Conservation (phyloP, 2,888 invertebrate species). For the Drosophila quinaria region DNA sequence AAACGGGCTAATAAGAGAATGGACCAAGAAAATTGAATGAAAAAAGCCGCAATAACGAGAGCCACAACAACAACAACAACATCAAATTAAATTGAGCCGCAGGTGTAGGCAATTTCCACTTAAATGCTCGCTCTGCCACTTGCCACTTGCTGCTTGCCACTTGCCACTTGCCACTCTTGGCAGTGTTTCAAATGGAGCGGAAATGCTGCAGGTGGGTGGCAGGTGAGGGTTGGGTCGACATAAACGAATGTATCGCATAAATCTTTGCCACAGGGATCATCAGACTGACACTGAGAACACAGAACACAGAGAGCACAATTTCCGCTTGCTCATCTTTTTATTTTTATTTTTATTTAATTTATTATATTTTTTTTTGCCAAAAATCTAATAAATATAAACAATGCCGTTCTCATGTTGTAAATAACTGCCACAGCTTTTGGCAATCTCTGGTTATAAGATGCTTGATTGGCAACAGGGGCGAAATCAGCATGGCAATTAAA, state of each 20-base stretch:
- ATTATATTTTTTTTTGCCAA: not conserved
- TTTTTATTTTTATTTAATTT: conserved; percentile 1
- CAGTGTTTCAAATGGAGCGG: conserved; percentile 81
- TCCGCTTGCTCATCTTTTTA: conserved; percentile 47
- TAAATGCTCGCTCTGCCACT: conserved; percentile 61
- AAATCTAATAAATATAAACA: conserved; percentile 74
- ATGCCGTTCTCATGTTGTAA: conserved; percentile 59
- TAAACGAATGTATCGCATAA: conserved; percentile 76
- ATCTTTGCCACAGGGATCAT: conserved; percentile 63
- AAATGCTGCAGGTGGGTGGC: conserved; percentile 57
- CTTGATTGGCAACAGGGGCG: conserved; percentile 33
- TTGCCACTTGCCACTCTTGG: conserved; percentile 43
- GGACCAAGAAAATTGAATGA: conserved; percentile 45
- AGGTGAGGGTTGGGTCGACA: conserved; percentile 35
- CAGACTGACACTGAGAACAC: conserved; percentile 59
- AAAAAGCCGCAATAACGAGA: conserved; percentile 16
- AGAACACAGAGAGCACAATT: conserved; percentile 51
- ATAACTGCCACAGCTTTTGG: conserved; percentile 63
- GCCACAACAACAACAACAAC: conserved; percentile 65
- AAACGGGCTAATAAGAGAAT: conserved; percentile 10
- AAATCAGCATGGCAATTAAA: conserved; percentile 33
- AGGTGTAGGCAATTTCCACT: conserved; percentile 80
- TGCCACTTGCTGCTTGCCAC: conserved; percentile 3
- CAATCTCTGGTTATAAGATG: conserved; percentile 53
- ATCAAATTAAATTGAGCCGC: conserved; percentile 79